Percentiles rank a stretch among this genome's conserved stretches.
Conservation (phyloP, 2,797 vertebrate genomes). For the Sebastes hubbsi region DNA sequence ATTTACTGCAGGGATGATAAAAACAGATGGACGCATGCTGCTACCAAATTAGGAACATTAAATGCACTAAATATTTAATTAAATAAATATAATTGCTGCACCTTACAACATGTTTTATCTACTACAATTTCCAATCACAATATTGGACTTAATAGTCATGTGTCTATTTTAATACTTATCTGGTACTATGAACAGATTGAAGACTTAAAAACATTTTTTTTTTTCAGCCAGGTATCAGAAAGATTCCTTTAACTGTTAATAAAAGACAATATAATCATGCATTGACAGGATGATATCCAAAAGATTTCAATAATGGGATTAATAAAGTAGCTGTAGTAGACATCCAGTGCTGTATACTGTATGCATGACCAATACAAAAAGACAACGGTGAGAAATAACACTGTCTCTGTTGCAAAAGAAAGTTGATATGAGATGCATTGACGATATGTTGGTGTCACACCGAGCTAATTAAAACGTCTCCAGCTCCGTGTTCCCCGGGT, state of each 20-base stretch:
- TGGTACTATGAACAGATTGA: no score
- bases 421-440: neutral
- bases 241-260: no score
- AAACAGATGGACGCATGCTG: neutral
- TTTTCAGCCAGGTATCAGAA: no score
- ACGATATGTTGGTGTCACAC: neutral
- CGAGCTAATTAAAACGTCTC: slow-evolving; percentile 1
- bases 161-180: no score
- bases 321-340: no score
- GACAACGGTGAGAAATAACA: neutral
- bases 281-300: no score
- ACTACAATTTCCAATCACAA: neutral
- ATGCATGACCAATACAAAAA: neutral
- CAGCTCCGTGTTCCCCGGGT: neutral
- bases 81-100: neutral
- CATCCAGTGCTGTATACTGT: no score
- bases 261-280: no score
- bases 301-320: no score
- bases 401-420: neutral
- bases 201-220: no score
- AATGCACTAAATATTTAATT: neutral
- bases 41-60: no score
- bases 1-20: neutral
- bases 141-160: neutral
- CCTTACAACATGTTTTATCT: neutral